These are phyloP conservation scores for Brachyhypopomus gauderio DNA, from an alignment of 2,113 vertebrate genomes.

Conservation along the genomic window DNA sequence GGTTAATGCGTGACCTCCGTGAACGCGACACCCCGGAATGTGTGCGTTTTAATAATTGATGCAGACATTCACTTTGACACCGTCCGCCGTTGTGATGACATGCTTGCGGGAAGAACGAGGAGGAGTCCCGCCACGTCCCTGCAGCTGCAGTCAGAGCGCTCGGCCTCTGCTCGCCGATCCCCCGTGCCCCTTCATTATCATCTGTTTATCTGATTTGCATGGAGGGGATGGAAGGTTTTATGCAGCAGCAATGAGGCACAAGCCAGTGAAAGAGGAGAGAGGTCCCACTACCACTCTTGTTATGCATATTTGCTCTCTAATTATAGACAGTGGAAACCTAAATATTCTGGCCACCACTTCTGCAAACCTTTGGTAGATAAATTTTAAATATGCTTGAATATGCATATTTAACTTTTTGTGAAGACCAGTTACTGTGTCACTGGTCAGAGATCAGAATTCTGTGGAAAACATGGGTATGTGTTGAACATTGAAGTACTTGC, in stretches of 20 bases:
- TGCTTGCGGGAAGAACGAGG: conserved; percentile 6
- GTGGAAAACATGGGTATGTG: too few relatives aligned
- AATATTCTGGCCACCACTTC: background rate
- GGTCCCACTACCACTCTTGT: background rate
- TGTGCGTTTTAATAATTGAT: conserved; percentile 33
- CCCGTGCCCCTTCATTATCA: background rate
- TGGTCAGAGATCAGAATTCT: too few relatives aligned
- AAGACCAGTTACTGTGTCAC: too few relatives aligned
- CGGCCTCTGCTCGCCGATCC: background rate
- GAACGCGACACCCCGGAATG: background rate
- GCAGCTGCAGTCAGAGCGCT: background rate
- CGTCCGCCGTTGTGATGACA: conserved; percentile 4
- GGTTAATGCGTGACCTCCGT: conserved; percentile 32
- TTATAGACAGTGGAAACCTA: background rate
- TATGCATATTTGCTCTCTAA: conserved; percentile 28
- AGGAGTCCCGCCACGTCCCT: conserved; percentile 9
- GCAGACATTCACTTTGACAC: conserved; percentile 21
- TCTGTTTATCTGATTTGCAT: background rate
- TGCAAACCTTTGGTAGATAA: background rate
- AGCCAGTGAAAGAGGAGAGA: conserved; percentile 20
- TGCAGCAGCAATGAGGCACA: conserved; percentile 4
- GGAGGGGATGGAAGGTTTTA: background rate
- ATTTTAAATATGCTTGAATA: conserved; percentile 1
- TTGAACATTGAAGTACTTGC: too few relatives aligned
- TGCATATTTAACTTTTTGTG: too few relatives aligned